These are phyloP conservation scores for Oreochromis niloticus DNA, from an alignment of 2,113 vertebrate genomes.

Conservation along the genomic window DNA sequence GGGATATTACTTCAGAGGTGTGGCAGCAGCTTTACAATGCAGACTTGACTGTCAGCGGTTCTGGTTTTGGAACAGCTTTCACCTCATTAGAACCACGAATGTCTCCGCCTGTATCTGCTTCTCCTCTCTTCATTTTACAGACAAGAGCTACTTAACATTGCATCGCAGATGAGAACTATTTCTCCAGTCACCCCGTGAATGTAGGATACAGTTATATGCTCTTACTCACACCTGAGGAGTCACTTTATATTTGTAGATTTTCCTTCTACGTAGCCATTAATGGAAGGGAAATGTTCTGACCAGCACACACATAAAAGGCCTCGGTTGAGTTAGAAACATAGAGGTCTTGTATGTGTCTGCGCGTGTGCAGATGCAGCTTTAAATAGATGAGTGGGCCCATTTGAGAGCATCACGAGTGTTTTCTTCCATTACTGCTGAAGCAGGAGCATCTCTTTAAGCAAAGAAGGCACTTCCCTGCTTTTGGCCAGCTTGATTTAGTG, in stretches of 20 bases:
- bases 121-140: not conserved
- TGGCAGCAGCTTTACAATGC: conserved; percentile 12
- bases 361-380: conserved; percentile 26
- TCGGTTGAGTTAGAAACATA: not conserved
- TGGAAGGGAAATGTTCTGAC: not conserved
- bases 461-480: not conserved
- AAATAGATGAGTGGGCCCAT: not conserved
- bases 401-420: not conserved
- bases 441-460: not conserved
- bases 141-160: not conserved
- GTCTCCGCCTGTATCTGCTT: not conserved
- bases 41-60: not conserved
- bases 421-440: not conserved
- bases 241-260: not conserved
- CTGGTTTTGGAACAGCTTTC: not conserved
- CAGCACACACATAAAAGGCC: not conserved
- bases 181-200: conserved; percentile 20
- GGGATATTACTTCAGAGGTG: not conserved
- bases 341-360: not conserved
- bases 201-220: conserved; percentile 8
- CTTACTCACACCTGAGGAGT: not conserved
- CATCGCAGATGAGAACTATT: conserved; percentile 1
- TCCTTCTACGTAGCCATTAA: not conserved
- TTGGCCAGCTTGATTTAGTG: not conserved
- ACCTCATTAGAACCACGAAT: not conserved